Base-by-base conservation (phyloP, 1,140 invertebrate genomes). In the Proctacanthus coquilletti region DNA sequence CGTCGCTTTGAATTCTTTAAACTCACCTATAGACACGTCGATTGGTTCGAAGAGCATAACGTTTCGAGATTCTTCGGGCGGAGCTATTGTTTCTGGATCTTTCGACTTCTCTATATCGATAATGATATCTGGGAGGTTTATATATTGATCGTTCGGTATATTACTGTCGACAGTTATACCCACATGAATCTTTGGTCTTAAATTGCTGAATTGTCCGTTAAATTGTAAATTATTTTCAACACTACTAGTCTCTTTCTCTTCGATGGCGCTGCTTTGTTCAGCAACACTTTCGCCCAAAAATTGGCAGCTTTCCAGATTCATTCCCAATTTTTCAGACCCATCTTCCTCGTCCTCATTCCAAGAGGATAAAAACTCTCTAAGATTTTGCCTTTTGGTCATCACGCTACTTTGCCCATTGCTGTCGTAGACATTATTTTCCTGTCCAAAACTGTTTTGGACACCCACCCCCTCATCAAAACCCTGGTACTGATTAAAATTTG, bases 271-370 rank as follows among this genome's bases (percentile, higher is more conserved):
- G 13, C 33, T 19, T 11, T 18, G 8, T 8, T 9, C 18, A 6
- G 23, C 23, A 8, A n/a, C n/a, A n/a, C 8, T n/a, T n/a, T 8
- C n/a, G 23, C n/a, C 23, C 23, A n/a, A 25, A 13, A 15, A 15
- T 13, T 10, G 29, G n/a, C 10, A 13, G n/a, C 17, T 30, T 30
- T 5, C n/a, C 3, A 5, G 29, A 13, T 30, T 5, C 29, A 30
- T n/a, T n/a, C n/a, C 18, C 36, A 5, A 10, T 18, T 30, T 41
- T 27, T 27, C 23, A 27, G 23, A 8, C 13, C 6, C 30, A 23
- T 54, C 57, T 34, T 60, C 57, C 34, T 60, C 57, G 18, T 56
- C 56, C 18, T 58, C 56, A 38, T 60, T 60, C 57, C 57, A 60
- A 17, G 50, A 57, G 27, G 56, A 36, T 3, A 60, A 41, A 30